These are phyloP conservation scores for Cossypha caffra DNA, from an alignment of 2,797 vertebrate species.

Conservation along the genomic window DNA sequence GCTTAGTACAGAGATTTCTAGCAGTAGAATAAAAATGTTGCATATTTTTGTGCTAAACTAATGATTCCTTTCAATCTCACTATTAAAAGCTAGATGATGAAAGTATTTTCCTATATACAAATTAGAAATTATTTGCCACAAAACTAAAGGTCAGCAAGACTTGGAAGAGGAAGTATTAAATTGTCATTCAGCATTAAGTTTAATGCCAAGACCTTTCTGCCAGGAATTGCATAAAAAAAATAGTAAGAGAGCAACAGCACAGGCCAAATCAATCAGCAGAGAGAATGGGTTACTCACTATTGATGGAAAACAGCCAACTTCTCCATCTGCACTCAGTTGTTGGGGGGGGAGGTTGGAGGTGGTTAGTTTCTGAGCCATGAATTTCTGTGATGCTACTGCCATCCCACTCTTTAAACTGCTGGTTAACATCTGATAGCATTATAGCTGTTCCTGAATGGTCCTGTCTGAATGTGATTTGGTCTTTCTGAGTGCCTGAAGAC, in stretches of 20 bases:
- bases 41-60: not conserved
- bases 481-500: not conserved
- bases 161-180: constrained; percentile 31
- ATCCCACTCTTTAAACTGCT: not conserved
- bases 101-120: not conserved
- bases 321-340: not conserved
- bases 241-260: not conserved
- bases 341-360: not conserved
- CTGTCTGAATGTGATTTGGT: not conserved
- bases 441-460: not conserved
- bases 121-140: not conserved
- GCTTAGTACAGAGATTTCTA: not conserved
- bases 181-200: constrained; percentile 1
- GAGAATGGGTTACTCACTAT: constrained; percentile 36
- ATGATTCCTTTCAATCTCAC: not conserved
- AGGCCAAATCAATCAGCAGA: constrained; percentile 38
- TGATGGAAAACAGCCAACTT: constrained; percentile 27
- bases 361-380: not conserved
- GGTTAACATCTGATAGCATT: not conserved
- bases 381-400: not conserved
- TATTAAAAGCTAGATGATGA: not conserved
- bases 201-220: constrained; percentile 4
- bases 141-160: not conserved
- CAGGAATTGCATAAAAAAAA: not conserved
- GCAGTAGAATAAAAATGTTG: not conserved